Conservation (phyloP, 2,113 vertebrate genomes). For the Camelus bactrianus region DNA sequence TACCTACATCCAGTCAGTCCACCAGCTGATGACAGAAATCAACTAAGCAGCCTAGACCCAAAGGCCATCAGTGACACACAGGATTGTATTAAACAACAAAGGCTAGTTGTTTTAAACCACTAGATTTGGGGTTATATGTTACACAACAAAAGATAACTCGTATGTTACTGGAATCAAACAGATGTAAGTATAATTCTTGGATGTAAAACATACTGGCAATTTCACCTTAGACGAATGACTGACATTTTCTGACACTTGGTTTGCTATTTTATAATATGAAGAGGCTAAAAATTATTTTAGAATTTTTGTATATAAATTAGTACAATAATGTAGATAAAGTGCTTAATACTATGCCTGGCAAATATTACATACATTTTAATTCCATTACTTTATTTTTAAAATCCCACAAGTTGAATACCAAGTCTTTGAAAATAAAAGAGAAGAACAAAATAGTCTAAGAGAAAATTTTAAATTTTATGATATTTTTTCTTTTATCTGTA, state of each 20-base stretch:
- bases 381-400: not conserved
- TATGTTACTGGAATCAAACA: not conserved
- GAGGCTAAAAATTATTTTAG: not conserved
- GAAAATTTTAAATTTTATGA: not conserved
- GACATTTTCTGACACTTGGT: not conserved
- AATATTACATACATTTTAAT: not conserved
- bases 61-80: not conserved
- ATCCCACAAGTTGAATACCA: not conserved
- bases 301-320: not conserved
- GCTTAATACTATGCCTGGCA: not conserved
- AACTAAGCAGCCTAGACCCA: not conserved
- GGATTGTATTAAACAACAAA: not conserved
- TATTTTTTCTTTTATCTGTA: not conserved
- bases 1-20: not conserved
- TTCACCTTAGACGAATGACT: not conserved
- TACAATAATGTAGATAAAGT: not conserved
- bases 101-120: not conserved
- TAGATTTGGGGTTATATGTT: not conserved
- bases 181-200: not conserved
- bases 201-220: not conserved
- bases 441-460: not conserved
- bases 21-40: not conserved
- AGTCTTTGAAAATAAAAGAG: not conserved
- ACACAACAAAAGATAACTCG: not conserved
- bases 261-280: not conserved